Conservation (phyloP, 2,888 invertebrate genomes). For the Metellina segmentata region DNA sequence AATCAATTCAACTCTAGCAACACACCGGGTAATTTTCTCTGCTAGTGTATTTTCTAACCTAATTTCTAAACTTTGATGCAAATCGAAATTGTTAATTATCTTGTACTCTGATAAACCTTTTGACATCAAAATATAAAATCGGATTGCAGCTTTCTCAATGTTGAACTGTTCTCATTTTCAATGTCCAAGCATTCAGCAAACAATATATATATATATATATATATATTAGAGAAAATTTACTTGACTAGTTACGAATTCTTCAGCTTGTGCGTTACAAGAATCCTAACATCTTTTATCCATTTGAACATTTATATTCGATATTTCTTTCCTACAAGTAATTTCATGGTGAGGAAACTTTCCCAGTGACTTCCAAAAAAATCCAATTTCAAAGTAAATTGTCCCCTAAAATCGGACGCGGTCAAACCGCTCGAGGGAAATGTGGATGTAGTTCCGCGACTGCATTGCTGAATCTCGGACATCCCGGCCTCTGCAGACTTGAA, state of each 20-base stretch:
- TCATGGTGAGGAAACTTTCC: not conserved
- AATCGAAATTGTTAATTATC: no score
- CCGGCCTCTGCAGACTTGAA: conserved; percentile 8
- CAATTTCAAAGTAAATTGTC: conserved; percentile 48
- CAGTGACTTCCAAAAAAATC: not conserved
- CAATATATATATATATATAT: no score
- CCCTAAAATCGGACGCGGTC: conserved; percentile 26
- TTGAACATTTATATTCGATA: not conserved
- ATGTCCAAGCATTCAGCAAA: no score
- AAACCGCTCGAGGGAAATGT: conserved; percentile 48
- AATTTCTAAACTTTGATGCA: no score
- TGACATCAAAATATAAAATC: no score
- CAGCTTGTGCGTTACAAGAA: not conserved
- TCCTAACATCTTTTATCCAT: not conserved
- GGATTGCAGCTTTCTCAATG: no score
- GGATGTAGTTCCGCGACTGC: conserved; percentile 5
- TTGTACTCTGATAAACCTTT: no score
- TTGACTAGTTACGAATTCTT: not conserved
- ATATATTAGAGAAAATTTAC: no score
- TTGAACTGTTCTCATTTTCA: no score
- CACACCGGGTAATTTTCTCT: no score
- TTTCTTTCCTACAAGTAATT: not conserved
- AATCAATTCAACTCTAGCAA: no score
- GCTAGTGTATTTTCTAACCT: no score
- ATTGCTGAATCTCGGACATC: conserved; percentile 34